These are phyloP conservation scores for Mycteria americana DNA, from an alignment of 2,797 vertebrate species.

Conservation along the genomic window DNA sequence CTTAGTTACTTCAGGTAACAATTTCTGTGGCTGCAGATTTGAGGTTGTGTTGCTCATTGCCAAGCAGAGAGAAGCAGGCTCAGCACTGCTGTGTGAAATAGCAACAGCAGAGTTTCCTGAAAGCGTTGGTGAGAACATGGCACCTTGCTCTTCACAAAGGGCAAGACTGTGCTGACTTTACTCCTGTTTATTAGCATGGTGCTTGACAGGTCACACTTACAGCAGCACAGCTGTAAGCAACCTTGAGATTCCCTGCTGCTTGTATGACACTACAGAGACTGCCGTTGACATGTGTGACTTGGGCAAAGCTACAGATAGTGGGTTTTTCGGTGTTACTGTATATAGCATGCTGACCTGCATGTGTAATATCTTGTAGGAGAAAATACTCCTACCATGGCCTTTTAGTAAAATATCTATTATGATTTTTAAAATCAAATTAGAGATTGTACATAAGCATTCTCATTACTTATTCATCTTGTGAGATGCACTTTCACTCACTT, in stretches of 20 bases:
- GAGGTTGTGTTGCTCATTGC: neutral
- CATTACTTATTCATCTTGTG: neutral
- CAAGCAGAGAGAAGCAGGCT: neutral
- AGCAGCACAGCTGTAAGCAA: neutral
- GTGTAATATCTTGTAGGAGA: neutral
- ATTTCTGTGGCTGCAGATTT: neutral
- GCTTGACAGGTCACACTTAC: neutral
- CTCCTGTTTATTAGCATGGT: neutral
- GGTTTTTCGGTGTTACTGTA: neutral
- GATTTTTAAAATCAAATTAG: neutral
- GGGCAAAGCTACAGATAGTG: fast-evolving
- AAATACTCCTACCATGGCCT: neutral
- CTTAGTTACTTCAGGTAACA: neutral
- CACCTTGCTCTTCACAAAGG: neutral
- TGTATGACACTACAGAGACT: neutral
- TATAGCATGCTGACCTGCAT: neutral
- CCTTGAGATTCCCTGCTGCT: neutral
- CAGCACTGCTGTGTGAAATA: neutral
- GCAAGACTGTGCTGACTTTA: neutral
- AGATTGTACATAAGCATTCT: neutral
- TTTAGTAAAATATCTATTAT: neutral
- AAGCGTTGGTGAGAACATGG: fast-evolving
- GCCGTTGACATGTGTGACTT: neutral
- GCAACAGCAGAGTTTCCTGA: neutral
- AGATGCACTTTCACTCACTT: neutral